Percentiles rank a stretch among this genome's conserved stretches.
phyloP scores from a whole-genome alignment of 2,797 vertebrate species.

The Fundulus diaphanus region DNA sequence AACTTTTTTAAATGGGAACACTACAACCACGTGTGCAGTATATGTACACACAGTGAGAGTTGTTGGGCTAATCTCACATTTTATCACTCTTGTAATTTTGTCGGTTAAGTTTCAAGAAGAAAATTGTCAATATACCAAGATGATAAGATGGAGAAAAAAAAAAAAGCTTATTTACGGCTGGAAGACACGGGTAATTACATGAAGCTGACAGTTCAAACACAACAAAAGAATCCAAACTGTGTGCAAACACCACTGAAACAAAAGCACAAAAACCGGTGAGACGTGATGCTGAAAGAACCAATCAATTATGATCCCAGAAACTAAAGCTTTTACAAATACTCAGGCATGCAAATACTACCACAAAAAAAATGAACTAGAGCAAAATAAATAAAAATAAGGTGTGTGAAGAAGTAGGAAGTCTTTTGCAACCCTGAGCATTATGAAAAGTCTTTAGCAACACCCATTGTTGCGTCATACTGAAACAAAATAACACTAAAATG shows the following conservation, averaged over 20 bases:
- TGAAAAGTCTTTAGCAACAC: constrained; percentile 73
- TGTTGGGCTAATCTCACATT: neutral
- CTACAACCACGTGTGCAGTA: neutral
- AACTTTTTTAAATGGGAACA: constrained; percentile 8
- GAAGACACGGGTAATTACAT: constrained; percentile 21
- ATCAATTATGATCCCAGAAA: constrained; percentile 22
- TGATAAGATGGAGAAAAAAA: neutral
- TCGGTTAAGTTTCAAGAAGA: neutral
- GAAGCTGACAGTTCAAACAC: constrained; percentile 1
- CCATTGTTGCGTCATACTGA: constrained; percentile 58
- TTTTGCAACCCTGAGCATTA: constrained; percentile 61
- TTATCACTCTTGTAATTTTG: neutral
- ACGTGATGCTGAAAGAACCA: constrained; percentile 32
- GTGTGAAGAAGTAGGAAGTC: constrained; percentile 1
- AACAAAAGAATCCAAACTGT: neutral
- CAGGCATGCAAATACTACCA: constrained; percentile 23
- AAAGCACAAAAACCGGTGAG: constrained; percentile 14
- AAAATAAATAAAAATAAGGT: constrained; percentile 19
- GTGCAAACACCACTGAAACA: constrained; percentile 21
- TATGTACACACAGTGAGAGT: constrained; percentile 4
- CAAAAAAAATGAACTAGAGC: constrained; percentile 3
- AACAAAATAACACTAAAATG: constrained; percentile 53
- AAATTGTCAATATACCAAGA: neutral
- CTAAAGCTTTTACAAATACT: constrained; percentile 71
- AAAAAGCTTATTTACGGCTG: constrained; percentile 40